Conservation (phyloP, 2,113 vertebrate genomes). For the Paramormyrops kingsleyae region DNA sequence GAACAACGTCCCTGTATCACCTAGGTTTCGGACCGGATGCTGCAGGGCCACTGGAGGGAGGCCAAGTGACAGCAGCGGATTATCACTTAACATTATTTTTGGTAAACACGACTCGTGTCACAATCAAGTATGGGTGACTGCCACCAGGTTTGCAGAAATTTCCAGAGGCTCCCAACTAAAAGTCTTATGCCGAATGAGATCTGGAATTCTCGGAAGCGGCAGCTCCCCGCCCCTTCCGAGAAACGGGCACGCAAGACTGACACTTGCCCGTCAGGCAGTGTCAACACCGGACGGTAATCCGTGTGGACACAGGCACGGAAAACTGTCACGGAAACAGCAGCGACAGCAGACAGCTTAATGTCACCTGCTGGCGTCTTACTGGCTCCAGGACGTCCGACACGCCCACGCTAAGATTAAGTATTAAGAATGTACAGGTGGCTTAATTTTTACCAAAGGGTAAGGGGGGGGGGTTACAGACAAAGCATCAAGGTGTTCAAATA, state of each 20-base stretch:
- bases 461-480: neutral
- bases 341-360: neutral
- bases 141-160: neutral
- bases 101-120: neutral
- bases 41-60: neutral
- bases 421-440: neutral
- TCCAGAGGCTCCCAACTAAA: neutral
- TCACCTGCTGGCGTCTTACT: neutral
- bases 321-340: neutral
- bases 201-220: neutral
- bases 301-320: neutral
- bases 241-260: neutral
- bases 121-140: neutral
- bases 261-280: neutral
- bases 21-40: neutral
- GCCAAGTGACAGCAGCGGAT: neutral
- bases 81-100: neutral
- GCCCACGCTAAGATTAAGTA: neutral
- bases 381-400: neutral
- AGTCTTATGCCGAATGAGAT: neutral
- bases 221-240: neutral
- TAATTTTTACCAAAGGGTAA: neutral
- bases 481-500: neutral
- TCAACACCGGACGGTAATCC: neutral
- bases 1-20: neutral